Evolutionary conservation across 1,140 invertebrate species (phyloP), one percentile per base, ranked within the genome.

Genomic region (Trichoplusia ni): DNA sequence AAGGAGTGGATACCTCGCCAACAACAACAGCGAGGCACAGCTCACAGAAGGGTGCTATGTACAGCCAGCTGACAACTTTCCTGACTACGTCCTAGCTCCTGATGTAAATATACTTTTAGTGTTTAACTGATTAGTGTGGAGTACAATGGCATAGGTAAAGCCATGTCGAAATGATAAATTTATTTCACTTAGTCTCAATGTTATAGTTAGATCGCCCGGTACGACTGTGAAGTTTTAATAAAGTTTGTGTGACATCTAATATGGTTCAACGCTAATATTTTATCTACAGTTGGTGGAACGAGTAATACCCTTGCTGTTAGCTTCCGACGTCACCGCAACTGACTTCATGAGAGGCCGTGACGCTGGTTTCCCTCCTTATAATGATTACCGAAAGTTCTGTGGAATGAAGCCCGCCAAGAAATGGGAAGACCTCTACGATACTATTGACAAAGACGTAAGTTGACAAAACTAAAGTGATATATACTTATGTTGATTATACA

Each of bases 331-430:
- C 4, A 79, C 91, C 42, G 89, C 93, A 0, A 80, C 93, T 29
- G 94, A 95, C 77, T 93, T 96, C 25, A 94, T 95, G 79, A 82
- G 94, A 65, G 94, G 94, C 0, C 82, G 95, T 53, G 95, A 95
- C 76, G 94, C 95, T 69, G 95, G 94, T 1, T 74, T 95, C 2
- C 92, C 93, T 6, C 86, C 92, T 0, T 96, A 95, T 73, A 95
- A 94, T 73, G 91, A 93, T 44, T 95, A 94, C 88, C 79, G 95
- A 14, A 89, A 93, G 79, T 82, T 94, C 38, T 94, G 94, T 71
- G 92, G 93, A 0, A 77, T 94, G 37, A 80, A 84, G 7, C 78
- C 79, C 44, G 91, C 92, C 5, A 81, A 79, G 8, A 75, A 69
- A 21, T 94, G 93, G 81, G 78, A 91, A 4, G 93, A 93, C 60